phyloP scores from a whole-genome alignment of 2,888 invertebrate species.

The Pristionchus mayeri region DNA sequence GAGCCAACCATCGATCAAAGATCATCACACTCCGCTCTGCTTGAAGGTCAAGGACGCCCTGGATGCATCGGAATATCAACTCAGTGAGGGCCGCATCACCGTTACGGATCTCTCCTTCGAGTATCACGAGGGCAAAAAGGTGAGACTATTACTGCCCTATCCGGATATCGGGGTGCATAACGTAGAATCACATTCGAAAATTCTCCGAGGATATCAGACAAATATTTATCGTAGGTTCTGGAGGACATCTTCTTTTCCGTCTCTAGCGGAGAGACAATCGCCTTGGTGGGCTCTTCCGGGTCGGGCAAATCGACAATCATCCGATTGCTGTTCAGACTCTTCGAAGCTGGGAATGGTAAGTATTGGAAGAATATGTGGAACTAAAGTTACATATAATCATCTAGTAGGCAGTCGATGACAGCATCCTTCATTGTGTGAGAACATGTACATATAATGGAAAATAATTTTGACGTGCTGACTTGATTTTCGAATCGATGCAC shows the following conservation, averaged over 20 bases:
- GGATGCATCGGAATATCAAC: slow-evolving; percentile 84
- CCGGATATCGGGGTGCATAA: background rate
- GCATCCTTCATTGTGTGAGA: too few relatives aligned
- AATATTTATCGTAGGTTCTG: slow-evolving; percentile 53
- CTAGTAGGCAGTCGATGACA: too few relatives aligned
- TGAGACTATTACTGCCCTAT: slow-evolving; percentile 47
- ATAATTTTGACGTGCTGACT: too few relatives aligned
- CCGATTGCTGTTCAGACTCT: slow-evolving; percentile 79
- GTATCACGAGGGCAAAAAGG: slow-evolving; percentile 84
- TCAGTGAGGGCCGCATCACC: slow-evolving; percentile 84
- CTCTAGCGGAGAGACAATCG: slow-evolving; percentile 87
- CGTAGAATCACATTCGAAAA: too few relatives aligned
- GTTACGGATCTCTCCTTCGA: slow-evolving; percentile 92
- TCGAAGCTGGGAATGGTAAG: slow-evolving; percentile 77
- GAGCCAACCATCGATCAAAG: background rate
- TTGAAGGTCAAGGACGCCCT: slow-evolving; percentile 82
- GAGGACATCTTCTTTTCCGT: slow-evolving; percentile 79
- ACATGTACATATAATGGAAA: too few relatives aligned
- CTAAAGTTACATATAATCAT: too few relatives aligned
- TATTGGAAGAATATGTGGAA: too few relatives aligned
- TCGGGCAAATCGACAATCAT: slow-evolving; percentile 79
- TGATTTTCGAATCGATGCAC: too few relatives aligned
- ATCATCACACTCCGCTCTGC: background rate
- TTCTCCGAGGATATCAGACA: too few relatives aligned
- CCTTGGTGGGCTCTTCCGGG: slow-evolving; percentile 78